These are phyloP conservation scores for Mungos mungo DNA, from an alignment of 2,113 vertebrate species.

Conservation along the genomic window DNA sequence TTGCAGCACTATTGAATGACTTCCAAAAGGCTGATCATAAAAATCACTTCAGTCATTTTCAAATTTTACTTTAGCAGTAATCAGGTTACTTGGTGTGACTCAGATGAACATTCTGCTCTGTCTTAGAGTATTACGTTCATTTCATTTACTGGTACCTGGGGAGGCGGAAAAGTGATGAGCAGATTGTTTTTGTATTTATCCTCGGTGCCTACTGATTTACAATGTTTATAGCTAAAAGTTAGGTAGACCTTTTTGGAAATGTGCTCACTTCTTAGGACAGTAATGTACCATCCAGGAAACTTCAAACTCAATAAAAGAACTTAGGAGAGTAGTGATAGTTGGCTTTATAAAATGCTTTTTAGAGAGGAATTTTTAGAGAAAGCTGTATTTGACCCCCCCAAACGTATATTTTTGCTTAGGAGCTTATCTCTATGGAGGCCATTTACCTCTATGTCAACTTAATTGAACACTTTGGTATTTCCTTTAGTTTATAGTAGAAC, in stretches of 20 bases:
- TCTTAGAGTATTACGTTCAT: background rate
- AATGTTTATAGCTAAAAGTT: background rate
- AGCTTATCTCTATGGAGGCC: background rate
- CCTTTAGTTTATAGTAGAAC: background rate
- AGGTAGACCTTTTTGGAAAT: background rate
- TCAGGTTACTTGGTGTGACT: conserved; percentile 63
- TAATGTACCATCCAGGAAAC: background rate
- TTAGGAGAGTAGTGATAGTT: background rate
- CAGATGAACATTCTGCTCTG: conserved; percentile 56
- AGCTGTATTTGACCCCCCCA: background rate
- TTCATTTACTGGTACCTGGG: background rate
- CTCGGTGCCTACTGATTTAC: background rate
- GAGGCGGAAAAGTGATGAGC: background rate
- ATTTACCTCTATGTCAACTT: background rate
- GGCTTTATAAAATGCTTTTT: background rate
- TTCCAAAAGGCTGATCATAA: conserved; percentile 60
- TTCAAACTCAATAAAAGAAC: background rate
- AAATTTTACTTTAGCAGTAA: conserved; percentile 42
- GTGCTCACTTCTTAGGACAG: background rate
- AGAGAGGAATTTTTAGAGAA: conserved; percentile 16
- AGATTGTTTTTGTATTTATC: conserved; percentile 23
- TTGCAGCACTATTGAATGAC: conserved; percentile 44
- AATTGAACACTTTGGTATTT: background rate
- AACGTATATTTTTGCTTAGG: background rate
- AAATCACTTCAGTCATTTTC: conserved; percentile 60